Evolutionary conservation across 23 tunicate genomes (phyloP).

Genomic region (Trididemnum nubilum): DNA sequence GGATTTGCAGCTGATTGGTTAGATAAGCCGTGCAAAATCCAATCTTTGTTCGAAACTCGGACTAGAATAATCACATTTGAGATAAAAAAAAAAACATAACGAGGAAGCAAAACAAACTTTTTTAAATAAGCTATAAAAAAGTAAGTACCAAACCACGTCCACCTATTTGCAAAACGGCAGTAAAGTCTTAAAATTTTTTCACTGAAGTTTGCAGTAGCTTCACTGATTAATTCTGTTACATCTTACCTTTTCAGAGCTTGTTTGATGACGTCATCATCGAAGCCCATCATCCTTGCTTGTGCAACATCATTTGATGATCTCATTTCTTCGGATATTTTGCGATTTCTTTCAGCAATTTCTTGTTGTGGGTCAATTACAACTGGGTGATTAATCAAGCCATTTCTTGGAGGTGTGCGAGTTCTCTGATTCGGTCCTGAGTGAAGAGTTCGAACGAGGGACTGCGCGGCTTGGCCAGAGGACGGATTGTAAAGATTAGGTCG

Average conservation of each 20-base stretch:
- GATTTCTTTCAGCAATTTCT: conserved; percentile 23
- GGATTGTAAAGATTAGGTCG: neutral
- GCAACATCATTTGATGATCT: conserved; percentile 21
- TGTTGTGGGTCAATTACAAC: conserved; percentile 43
- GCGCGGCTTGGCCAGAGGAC: neutral
- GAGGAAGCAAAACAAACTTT: no score
- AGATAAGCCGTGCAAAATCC: no score
- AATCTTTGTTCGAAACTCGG: no score
- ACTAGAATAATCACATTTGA: no score
- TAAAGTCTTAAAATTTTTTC: no score
- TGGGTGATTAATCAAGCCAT: neutral
- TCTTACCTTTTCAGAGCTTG: conserved; percentile 53
- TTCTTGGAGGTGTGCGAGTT: neutral
- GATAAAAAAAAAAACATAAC: no score
- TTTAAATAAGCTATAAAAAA: no score
- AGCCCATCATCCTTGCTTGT: conserved; percentile 60
- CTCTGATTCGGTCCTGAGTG: neutral
- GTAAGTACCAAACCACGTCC: no score
- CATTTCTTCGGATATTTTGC: conserved; percentile 30
- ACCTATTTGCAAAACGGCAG: no score
- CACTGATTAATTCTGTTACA: no score
- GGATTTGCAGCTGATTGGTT: no score
- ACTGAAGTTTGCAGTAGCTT: no score
- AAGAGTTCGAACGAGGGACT: neutral
- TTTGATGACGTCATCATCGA: conserved; percentile 26